Evolutionary conservation across 1,140 invertebrate species (phyloP).

Genomic region (Caenorhabditis elegans): WBcel235 BX284604.4:2967501-2968000

Average conservation of each 20-base stretch:
- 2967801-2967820: conserved; percentile 44
- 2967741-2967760: conserved; percentile 49
- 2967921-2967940: conserved; percentile 79
- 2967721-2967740: conserved; percentile 55
- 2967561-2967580: too few species aligned
- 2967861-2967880: conserved; percentile 81
- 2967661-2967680: conserved; percentile 61
- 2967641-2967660: conserved; percentile 59
- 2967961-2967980: neutral
- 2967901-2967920: conserved; percentile 85
- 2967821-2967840: conserved; percentile 89
- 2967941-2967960: conserved; percentile 59
- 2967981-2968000: conserved; percentile 52
- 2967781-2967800: too few species aligned
- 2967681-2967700: conserved; percentile 45
- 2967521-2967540: too few species aligned
- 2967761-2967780: conserved; percentile 53
- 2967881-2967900: conserved; percentile 89
- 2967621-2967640: conserved; percentile 42
- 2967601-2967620: conserved; percentile 8
- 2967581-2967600: neutral
- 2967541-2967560: too few species aligned
- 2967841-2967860: conserved; percentile 80
- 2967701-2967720: conserved; percentile 55
- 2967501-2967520: too few species aligned